A percentile compares a stretch with the other conserved stretches of the same genome.
Evolutionary conservation across 2,797 vertebrate species (phyloP).

Genomic region (Peromyscus eremicus): DNA sequence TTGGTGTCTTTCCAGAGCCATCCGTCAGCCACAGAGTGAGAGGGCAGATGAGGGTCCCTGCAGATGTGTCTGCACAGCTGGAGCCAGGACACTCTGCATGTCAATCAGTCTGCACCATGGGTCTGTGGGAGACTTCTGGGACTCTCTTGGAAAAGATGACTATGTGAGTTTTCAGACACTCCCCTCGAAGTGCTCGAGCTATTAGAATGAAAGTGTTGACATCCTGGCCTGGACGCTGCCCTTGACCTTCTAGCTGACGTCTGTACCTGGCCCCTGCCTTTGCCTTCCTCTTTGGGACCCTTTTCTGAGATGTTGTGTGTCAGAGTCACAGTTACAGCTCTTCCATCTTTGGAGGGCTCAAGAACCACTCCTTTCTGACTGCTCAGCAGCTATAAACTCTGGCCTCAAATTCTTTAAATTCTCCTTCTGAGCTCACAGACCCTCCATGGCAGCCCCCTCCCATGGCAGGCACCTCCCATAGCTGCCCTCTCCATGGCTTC

Average conservation of each 20-base stretch:
- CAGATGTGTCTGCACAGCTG: constrained; percentile 30
- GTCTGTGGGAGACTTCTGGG: background rate
- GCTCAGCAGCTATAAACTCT: rapidly evolving
- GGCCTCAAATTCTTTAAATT: background rate
- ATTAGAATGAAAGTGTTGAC: rapidly evolving
- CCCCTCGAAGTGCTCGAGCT: rapidly evolving
- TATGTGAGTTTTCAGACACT: rapidly evolving
- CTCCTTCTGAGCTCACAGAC: background rate
- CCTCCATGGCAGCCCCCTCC: background rate
- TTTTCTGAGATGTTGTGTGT: background rate
- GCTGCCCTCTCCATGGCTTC: background rate
- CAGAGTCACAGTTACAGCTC: background rate
- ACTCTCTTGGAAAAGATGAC: background rate
- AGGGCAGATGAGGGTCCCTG: background rate
- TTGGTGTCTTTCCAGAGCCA: constrained; percentile 41
- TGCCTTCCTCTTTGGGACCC: rapidly evolving
- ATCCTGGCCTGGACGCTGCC: rapidly evolving
- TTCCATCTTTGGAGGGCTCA: background rate
- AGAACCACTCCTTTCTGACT: rapidly evolving
- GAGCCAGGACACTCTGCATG: rapidly evolving
- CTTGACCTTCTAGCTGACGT: rapidly evolving
- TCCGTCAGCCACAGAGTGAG: background rate
- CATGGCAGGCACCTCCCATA: rapidly evolving
- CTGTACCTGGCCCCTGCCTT: rapidly evolving
- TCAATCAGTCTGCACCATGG: rapidly evolving